These are phyloP conservation scores for Nasonia longicornis DNA, from an alignment of 1,140 invertebrate genomes.

Conservation along the genomic window DNA sequence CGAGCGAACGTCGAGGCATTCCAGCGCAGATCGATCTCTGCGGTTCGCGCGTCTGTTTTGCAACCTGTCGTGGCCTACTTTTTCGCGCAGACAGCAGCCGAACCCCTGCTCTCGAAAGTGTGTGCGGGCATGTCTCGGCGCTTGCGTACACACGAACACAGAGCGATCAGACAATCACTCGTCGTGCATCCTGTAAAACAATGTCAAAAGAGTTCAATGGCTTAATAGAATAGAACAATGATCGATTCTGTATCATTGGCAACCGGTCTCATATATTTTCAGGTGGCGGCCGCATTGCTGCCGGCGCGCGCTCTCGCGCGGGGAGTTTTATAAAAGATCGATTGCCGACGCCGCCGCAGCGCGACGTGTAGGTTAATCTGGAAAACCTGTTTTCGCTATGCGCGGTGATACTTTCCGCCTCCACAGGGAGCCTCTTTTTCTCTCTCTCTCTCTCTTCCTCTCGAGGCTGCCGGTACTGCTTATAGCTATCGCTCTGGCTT, in stretches of 20 bases:
- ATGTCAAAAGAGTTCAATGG: slow-evolving; percentile 42
- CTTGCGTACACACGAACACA: not conserved
- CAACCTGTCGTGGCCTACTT: not conserved
- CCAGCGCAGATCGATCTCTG: not conserved
- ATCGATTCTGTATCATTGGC: slow-evolving; percentile 44
- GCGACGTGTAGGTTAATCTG: slow-evolving; percentile 59
- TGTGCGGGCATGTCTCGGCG: not conserved
- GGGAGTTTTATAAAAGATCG: slow-evolving; percentile 54
- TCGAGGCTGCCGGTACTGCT: not conserved
- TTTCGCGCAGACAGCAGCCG: not conserved
- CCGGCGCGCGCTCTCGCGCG: not conserved
- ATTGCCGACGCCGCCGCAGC: slow-evolving; percentile 43
- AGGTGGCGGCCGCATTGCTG: slow-evolving; percentile 41
- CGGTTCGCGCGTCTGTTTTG: not conserved
- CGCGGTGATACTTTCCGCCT: slow-evolving; percentile 59
- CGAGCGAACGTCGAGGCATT: not conserved
- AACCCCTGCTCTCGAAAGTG: not conserved
- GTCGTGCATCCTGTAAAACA: slow-evolving; percentile 17
- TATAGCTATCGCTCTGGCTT: not conserved
- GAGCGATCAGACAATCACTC: not conserved
- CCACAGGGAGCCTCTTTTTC: slow-evolving; percentile 57
- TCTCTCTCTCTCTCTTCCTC: slow-evolving; percentile 41
- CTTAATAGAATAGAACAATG: slow-evolving; percentile 46
- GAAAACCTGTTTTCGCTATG: slow-evolving; percentile 57
- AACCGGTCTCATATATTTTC: slow-evolving; percentile 46